Percentiles rank a stretch among this genome's conserved stretches.
Evolutionary conservation across 2,888 invertebrate genomes (phyloP).

Genomic region (Acrobasis suavella): DNA sequence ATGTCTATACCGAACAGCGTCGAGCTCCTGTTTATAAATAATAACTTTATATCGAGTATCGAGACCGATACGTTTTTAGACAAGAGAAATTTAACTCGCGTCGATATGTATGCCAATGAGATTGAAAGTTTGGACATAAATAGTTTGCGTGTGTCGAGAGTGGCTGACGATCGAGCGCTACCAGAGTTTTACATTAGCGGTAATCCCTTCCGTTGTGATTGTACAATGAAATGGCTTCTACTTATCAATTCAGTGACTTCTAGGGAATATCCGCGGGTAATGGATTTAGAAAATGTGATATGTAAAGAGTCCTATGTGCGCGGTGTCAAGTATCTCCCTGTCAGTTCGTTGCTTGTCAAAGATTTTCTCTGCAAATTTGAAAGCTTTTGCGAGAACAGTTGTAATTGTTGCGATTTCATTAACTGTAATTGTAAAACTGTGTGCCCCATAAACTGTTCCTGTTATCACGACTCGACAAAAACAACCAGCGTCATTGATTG

Average conservation of each 20-base stretch:
- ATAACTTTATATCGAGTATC: constrained; percentile 91
- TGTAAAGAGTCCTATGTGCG: constrained; percentile 93
- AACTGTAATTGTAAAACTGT: constrained; percentile 97
- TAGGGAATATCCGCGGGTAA: constrained; percentile 91
- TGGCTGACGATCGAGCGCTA: constrained; percentile 85
- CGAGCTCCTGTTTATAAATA: constrained; percentile 93
- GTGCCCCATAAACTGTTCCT: constrained; percentile 95
- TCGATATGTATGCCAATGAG: constrained; percentile 95
- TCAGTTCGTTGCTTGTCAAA: constrained; percentile 88
- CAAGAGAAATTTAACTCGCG: constrained; percentile 91
- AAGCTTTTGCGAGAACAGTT: constrained; percentile 94
- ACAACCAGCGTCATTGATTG: constrained; percentile 96
- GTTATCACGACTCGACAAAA: constrained; percentile 96
- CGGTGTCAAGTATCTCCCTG: constrained; percentile 89
- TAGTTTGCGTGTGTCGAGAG: constrained; percentile 88
- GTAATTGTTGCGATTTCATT: constrained; percentile 97
- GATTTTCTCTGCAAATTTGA: constrained; percentile 96
- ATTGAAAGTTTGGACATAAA: constrained; percentile 91
- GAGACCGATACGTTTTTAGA: constrained; percentile 92
- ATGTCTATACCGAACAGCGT: constrained; percentile 94
- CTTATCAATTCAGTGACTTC: constrained; percentile 92
- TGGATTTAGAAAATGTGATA: constrained; percentile 93
- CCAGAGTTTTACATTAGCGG: constrained; percentile 96
- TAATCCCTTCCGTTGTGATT: constrained; percentile 97
- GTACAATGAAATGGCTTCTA: constrained; percentile 97